A percentile compares a stretch with the other conserved stretches of the same genome.
phyloP scores from a whole-genome alignment of 2,113 vertebrate species.

The Cercocebus atys region DNA sequence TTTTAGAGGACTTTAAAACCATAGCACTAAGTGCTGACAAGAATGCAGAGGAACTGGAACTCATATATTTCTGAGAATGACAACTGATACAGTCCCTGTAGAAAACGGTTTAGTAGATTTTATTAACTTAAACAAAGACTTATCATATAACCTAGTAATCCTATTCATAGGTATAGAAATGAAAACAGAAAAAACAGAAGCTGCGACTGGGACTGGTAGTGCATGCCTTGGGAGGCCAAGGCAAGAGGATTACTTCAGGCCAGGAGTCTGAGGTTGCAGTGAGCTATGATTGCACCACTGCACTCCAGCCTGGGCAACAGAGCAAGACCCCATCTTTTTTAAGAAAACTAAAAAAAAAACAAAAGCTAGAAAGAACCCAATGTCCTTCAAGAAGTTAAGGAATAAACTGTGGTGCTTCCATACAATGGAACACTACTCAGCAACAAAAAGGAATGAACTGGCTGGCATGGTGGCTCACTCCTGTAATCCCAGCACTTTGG shows the following conservation, averaged over 20 bases:
- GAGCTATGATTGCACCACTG: no score
- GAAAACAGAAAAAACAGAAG: not conserved
- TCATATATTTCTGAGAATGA: not conserved
- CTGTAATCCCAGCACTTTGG: no score
- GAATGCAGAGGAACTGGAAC: not conserved
- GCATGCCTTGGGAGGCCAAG: no score
- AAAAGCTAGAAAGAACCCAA: not conserved
- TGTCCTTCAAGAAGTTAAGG: not conserved
- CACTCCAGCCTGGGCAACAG: no score
- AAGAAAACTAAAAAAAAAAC: not conserved
- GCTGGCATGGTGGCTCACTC: no score
- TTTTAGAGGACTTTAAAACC: not conserved
- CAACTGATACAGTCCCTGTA: not conserved
- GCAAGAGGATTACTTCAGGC: no score
- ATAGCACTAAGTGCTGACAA: not conserved
- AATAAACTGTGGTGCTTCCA: not conserved
- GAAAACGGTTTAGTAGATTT: not conserved
- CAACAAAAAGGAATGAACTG: not conserved
- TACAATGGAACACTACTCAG: not conserved
- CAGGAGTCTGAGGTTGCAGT: no score
- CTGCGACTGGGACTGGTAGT: no score
- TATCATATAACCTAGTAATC: not conserved
- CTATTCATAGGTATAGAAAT: not conserved
- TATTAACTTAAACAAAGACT: not conserved
- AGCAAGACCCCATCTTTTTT: no score